Base-by-base conservation (phyloP, 2,888 invertebrate genomes). In the Zaprionus bogoriensis region DNA sequence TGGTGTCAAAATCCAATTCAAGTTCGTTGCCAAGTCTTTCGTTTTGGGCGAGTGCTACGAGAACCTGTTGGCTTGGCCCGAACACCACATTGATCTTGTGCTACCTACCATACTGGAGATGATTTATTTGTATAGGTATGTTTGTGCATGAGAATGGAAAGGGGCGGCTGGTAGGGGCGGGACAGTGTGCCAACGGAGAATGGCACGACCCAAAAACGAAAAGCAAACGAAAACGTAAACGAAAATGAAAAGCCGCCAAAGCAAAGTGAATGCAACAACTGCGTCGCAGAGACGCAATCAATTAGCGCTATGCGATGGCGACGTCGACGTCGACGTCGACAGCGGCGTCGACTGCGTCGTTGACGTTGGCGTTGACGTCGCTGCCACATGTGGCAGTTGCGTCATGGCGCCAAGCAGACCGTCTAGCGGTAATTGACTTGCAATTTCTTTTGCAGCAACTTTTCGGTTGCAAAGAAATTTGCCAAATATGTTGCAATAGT, bases 71-170 rank as follows among this genome's bases (percentile, higher is more conserved):
- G 46, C 46, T 59, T 75, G 72, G 63, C 67, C 77, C 10, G 9
- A 23, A 10, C 66, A 67, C 76, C 85, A 66, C 87, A 85, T 85
- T 86, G 86, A 86, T 85, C 86, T 86, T 86, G 88, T 86, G 77
- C 86, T 80, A 79, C 76, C 46, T 68, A 47, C 58, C 63, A 39
- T 68, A 47, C 58, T 61, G 39, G 62, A 46, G 66, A 25, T 69
- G 57, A 32, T 45, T 20, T 36, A 38, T 17, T 39, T 12, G 44
- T 54, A 3, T 41, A 42, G 32, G 22, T 38, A 38, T 44, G 36
- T 47, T 57, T 41, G 39, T 55, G 53, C 53, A 38, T 44, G 36
- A 7, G 17, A 4, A 4, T 10, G n/a, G 6, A 17, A 10, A 12
- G 42, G 22, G 53, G 36, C 57, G 51, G 45, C 32, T n/a, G n/a